Conservation (phyloP, 2,888 invertebrate species). For the Tinea semifulvella region DNA sequence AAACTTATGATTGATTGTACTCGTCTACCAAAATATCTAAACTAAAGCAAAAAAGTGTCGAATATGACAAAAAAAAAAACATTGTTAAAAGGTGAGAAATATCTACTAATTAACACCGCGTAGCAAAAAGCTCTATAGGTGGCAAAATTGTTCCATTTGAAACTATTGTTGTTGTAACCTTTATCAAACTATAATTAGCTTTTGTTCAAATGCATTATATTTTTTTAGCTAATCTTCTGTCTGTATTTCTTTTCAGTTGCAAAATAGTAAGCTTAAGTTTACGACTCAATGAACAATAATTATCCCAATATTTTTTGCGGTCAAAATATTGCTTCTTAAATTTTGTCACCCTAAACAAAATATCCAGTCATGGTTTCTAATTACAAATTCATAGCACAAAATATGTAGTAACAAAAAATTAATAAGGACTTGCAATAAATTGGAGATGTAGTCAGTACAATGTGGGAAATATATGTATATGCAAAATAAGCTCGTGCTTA, state of each 20-base stretch:
- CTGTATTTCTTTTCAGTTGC: constrained; percentile 42
- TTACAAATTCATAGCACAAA: constrained; percentile 23
- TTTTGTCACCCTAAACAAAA: constrained; percentile 33
- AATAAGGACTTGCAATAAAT: no score
- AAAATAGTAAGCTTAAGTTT: constrained; percentile 43
- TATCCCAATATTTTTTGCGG: constrained; percentile 32
- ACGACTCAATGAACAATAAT: constrained; percentile 50
- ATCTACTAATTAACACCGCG: constrained; percentile 54
- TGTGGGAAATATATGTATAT: constrained; percentile 1
- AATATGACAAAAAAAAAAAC: constrained; percentile 35
- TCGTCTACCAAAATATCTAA: no score
- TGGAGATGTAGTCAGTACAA: background rate
- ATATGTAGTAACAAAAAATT: background rate
- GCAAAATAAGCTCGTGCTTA: constrained; percentile 31
- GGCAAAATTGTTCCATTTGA: constrained; percentile 32
- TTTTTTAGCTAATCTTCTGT: constrained; percentile 36
- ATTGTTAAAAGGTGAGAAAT: constrained; percentile 58
- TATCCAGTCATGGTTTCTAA: constrained; percentile 48
- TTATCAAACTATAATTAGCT: constrained; percentile 54
- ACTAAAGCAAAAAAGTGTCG: constrained; percentile 24
- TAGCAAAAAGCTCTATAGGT: constrained; percentile 33
- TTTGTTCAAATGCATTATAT: constrained; percentile 48
- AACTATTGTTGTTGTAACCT: constrained; percentile 37
- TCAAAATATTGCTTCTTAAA: constrained; percentile 19
- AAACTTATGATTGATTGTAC: no score